These are phyloP conservation scores for Lota lota DNA, from an alignment of 2,113 vertebrate species.

Conservation along the genomic window DNA sequence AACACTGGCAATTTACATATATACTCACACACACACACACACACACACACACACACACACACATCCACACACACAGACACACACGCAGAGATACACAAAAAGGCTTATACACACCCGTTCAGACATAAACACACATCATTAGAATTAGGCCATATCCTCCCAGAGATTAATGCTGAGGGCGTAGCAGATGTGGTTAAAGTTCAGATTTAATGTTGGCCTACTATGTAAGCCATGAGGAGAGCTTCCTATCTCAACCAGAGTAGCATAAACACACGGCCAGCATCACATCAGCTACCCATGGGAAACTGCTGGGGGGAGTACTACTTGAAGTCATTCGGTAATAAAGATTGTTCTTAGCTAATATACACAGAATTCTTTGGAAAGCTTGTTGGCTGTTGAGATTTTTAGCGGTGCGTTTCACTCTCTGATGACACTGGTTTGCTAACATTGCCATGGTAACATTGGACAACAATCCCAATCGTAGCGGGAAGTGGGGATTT, in stretches of 20 bases:
- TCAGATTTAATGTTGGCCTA: conserved; percentile 25
- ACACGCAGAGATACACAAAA: conserved; percentile 2
- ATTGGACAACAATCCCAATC: conserved; percentile 55
- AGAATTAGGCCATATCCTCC: no score
- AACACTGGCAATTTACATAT: not conserved
- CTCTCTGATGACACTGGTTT: conserved; percentile 33
- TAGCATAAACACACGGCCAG: conserved; percentile 21
- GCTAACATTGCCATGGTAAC: conserved; percentile 49
- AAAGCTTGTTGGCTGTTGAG: conserved; percentile 21
- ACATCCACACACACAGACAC: not conserved
- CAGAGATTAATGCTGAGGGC: not conserved
- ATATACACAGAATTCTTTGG: no score
- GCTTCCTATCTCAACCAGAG: no score
- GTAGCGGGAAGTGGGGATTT: conserved; percentile 51
- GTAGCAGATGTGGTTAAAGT: conserved; percentile 45
- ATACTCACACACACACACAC: conserved; percentile 8
- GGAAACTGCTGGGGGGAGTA: no score
- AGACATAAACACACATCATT: not conserved
- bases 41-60: conserved; percentile 14
- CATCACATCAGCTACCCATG: conserved; percentile 6
- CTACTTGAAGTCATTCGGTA: no score
- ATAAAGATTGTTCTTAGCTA: no score
- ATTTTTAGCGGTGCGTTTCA: conserved; percentile 35
- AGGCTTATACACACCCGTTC: conserved; percentile 3
- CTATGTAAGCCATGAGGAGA: conserved; percentile 13